Base-by-base conservation (phyloP, 1,140 invertebrate genomes). In the Anoplophora glabripennis region DNA sequence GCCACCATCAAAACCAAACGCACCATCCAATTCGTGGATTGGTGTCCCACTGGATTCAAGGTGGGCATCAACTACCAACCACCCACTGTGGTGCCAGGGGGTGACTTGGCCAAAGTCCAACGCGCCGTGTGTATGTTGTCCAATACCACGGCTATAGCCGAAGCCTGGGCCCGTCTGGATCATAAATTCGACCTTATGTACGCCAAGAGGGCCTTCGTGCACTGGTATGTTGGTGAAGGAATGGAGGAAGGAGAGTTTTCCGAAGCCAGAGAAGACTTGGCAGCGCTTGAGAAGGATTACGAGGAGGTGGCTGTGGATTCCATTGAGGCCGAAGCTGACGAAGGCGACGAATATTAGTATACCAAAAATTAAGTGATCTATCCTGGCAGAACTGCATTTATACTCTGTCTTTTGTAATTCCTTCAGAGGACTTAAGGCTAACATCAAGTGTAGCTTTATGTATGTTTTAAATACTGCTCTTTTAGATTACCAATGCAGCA, bases 1-100 rank as follows among this genome's bases (percentile, higher is more conserved):
- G 89, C 89, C 0, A 88, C 89, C n/a, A 92, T 94, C 66, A 94
- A 94, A 77, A 93, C 90, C 2, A 92, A 93, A 75, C 78, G 89
- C 37, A 86, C 85, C 57, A 90, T 90, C 60, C 88, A 90, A 70
- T 91, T 91, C 71, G 88, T 91, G 0, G 89, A 91, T 74, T 90
- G 88, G 88, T 90, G 87, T 75, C 88, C 88, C 2, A 90, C 88
- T 61, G 88, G 88, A 4, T 91, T 92, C 76, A 92, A 87, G 76
- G 80, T 81, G 77, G 83, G 59, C 76, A 87, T 63, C 76, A 92
- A 92, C 81, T 90, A 93, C 75, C 90, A 93, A 74, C 90, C 90
- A 38, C 90, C 90, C 1, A 90, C 88, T 18, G 89, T 89, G 59
- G 90, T 84, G 67, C 90, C 81, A 61, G 92, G 61, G 68, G 89